These are phyloP conservation scores for Drosophila repleta DNA, from an alignment of 1,140 invertebrate genomes.

Conservation along the genomic window DNA sequence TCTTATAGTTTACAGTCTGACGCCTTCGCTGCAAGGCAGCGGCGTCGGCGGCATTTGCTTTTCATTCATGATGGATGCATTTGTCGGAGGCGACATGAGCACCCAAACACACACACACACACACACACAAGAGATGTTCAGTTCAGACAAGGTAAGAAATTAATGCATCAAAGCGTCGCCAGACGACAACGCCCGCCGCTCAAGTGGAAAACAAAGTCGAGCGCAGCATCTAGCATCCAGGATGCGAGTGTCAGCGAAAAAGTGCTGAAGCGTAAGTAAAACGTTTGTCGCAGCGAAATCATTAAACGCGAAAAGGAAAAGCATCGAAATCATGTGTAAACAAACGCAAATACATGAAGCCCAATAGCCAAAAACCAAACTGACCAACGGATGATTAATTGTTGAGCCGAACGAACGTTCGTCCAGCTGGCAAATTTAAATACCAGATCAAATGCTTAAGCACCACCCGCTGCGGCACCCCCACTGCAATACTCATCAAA, in stretches of 20 bases:
- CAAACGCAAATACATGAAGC: slow-evolving; percentile 1
- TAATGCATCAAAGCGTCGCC: slow-evolving; percentile 74
- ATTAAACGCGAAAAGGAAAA: slow-evolving; percentile 53
- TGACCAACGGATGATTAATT: slow-evolving; percentile 64
- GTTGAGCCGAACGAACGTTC: slow-evolving; percentile 4
- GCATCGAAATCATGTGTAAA: slow-evolving; percentile 28
- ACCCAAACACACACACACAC: slow-evolving; percentile 27
- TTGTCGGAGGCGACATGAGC: slow-evolving; percentile 20
- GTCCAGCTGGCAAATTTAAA: slow-evolving; percentile 15
- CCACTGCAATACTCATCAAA: slow-evolving; percentile 43
- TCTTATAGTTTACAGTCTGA: slow-evolving; percentile 76
- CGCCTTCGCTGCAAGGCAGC: slow-evolving; percentile 47
- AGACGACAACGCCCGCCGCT: slow-evolving; percentile 46
- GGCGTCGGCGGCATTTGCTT: slow-evolving; percentile 22
- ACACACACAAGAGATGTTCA: slow-evolving; percentile 23
- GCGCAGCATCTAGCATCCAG: slow-evolving; percentile 8
- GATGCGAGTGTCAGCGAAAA: slow-evolving; percentile 17
- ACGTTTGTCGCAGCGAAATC: slow-evolving; percentile 47
- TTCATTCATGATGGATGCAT: slow-evolving; percentile 74
- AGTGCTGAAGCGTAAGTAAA: slow-evolving; percentile 56
- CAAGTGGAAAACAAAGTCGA: slow-evolving; percentile 47
- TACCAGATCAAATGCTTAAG: slow-evolving; percentile 10
- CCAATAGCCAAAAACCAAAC: not conserved
- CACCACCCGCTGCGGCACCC: slow-evolving; percentile 12
- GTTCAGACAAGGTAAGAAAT: slow-evolving; percentile 63